Base-by-base conservation (phyloP, 2,113 vertebrate species). In the Toxotes chatareus region DNA sequence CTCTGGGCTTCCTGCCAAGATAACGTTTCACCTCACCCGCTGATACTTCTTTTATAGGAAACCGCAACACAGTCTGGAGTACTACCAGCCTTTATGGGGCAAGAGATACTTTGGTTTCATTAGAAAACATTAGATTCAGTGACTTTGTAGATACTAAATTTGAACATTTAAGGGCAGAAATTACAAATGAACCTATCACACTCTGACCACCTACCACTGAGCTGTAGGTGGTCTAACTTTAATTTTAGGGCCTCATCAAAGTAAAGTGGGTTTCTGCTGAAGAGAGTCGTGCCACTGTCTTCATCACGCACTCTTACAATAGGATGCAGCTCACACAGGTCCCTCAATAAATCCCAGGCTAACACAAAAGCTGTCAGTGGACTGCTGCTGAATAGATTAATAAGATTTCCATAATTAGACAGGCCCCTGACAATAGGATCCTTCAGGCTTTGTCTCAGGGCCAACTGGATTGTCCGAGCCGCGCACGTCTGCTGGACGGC, bases 341-440 rank as follows among this genome's bases (percentile, higher is more conserved):
- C 92, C 91, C 91, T 94, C 92, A 88, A 93, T 95, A 94, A 95
- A 95, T 95, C 94, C 93, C 92, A 88, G 91, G 88, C 83, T 47
- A 64, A 88, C 91, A 94, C 94, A 95, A 95, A 95, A 93, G 94
- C 94, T 92, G 92, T 93, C 92, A 92, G 93, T 89, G 85, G 91
- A 90, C 89, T 91, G 88, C 92, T 85, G 87, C 90, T 93, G 94
- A 97, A 98, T 97, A 97, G 97, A 98, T 98, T 98, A 97, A 98
- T 97, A 96, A 96, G 97, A 97, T 99, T 97, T 98, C 97, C 97
- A 97, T 97, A 96, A 98, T 97, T 95, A 96, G 96, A 95, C 94
- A 96, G 93, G 82, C 87, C 85, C 71, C 88, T 91, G 94, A 99
- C 97, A 98, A 98, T 97, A 87, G 96, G 96, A 97, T 97, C 96